A percentile compares a stretch with the other conserved stretches of the same genome.
Evolutionary conservation across 1,140 invertebrate genomes (phyloP).

Genomic region (Bombyx mandarina): DNA sequence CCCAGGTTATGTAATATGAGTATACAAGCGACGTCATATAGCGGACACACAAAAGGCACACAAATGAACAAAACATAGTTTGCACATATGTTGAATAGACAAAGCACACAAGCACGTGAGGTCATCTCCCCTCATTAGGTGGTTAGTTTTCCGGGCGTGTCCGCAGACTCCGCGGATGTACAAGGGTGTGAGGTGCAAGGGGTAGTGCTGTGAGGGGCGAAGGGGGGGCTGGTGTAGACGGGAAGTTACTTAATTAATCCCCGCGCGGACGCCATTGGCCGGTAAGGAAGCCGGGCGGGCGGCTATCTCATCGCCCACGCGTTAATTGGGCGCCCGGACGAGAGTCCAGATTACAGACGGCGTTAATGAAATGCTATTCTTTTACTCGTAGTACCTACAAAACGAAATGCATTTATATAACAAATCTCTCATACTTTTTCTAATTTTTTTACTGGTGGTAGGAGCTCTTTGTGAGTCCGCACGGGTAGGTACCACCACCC

Average conservation of each 20-base stretch:
- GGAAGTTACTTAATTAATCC: conserved; percentile 68
- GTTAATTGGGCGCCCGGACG: conserved; percentile 61
- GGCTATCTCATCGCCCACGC: conserved; percentile 56
- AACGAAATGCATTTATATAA: neutral
- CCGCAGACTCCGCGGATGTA: conserved; percentile 60
- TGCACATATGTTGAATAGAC: conserved; percentile 57
- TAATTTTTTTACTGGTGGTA: too few species aligned
- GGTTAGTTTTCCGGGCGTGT: conserved; percentile 70
- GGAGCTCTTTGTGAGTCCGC: too few species aligned
- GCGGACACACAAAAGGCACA: conserved; percentile 53
- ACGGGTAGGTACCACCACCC: too few species aligned
- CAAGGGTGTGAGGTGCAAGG: conserved; percentile 27
- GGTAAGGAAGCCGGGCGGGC: conserved; percentile 37
- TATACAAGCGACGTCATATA: conserved; percentile 46
- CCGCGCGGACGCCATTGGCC: conserved; percentile 62
- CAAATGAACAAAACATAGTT: conserved; percentile 44
- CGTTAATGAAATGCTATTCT: conserved; percentile 54
- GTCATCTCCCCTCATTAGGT: conserved; percentile 70
- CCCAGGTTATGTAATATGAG: conserved; percentile 17
- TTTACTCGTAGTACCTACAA: conserved; percentile 7
- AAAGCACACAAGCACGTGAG: conserved; percentile 65
- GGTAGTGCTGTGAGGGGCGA: conserved; percentile 24
- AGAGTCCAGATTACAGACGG: conserved; percentile 40
- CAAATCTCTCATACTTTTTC: too few species aligned
- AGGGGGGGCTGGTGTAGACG: conserved; percentile 28